Evolutionary conservation across 2,888 invertebrate species (phyloP).

Genomic region (Eupithecia tripunctaria): DNA sequence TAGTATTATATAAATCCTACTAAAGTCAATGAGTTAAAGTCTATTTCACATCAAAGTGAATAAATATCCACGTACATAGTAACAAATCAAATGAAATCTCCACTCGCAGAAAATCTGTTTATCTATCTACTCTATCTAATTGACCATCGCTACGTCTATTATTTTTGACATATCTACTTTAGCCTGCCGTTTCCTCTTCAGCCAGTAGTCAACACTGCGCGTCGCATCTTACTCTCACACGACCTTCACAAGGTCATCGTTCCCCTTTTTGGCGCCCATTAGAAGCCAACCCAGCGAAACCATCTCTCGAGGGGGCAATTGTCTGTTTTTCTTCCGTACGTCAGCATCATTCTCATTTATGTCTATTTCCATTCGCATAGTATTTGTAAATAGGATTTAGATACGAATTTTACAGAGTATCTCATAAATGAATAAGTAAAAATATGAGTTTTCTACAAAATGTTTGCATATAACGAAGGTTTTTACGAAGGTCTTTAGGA

Average conservation of each 20-base stretch:
- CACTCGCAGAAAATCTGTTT: not conserved
- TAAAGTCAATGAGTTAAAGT: not conserved
- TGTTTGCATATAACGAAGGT: not conserved
- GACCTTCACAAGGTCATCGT: slow-evolving; percentile 32
- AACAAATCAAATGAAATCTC: not conserved
- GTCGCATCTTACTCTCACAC: slow-evolving; percentile 8
- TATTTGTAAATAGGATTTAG: not conserved
- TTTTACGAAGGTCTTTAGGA: not conserved
- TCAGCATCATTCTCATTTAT: not conserved
- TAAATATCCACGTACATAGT: not conserved
- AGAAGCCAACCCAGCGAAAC: not conserved
- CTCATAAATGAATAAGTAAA: not conserved
- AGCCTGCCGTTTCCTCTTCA: slow-evolving; percentile 1
- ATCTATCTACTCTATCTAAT: not conserved
- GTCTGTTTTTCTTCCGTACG: not conserved
- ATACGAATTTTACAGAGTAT: not conserved
- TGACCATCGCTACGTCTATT: not conserved
- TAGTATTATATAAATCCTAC: not conserved
- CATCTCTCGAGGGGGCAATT: not conserved
- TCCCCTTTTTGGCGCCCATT: slow-evolving; percentile 6
- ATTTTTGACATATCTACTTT: not conserved
- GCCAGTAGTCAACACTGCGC: slow-evolving; percentile 6
- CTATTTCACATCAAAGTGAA: slow-evolving; percentile 15
- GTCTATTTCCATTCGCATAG: not conserved
- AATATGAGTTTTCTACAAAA: not conserved